Evolutionary conservation across 2,113 vertebrate genomes (phyloP).

Genomic region (Tychaedon coryphoeus): DNA sequence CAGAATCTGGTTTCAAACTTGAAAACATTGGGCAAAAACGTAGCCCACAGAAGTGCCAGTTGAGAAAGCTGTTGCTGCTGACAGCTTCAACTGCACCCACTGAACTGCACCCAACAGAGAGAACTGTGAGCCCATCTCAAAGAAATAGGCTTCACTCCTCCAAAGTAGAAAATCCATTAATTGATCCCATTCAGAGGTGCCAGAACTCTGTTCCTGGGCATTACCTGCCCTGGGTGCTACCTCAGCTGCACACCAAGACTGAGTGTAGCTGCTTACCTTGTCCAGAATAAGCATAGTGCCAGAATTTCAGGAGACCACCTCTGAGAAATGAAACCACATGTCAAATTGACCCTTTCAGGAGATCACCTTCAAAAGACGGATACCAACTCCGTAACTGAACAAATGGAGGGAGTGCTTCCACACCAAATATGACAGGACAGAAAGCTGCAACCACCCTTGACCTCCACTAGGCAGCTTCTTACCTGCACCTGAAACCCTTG

Average conservation of each 20-base stretch:
- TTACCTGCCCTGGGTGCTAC: background rate
- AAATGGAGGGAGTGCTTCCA: background rate
- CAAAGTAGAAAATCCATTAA: background rate
- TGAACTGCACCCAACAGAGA: background rate
- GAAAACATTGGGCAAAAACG: background rate
- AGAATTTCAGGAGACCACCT: background rate
- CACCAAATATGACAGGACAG: background rate
- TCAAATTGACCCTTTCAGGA: background rate
- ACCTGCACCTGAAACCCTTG: background rate
- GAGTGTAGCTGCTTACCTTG: background rate
- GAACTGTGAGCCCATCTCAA: background rate
- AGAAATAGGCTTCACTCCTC: background rate
- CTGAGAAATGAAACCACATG: too few species aligned
- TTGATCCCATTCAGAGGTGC: background rate
- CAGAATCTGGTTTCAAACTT: background rate
- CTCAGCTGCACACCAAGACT: background rate
- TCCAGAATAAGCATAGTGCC: background rate
- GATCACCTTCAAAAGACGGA: background rate
- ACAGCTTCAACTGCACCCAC: background rate
- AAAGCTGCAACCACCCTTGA: background rate
- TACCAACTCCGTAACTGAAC: background rate
- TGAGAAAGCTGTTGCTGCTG: background rate
- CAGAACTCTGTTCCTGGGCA: background rate
- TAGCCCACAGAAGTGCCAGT: rapidly evolving
- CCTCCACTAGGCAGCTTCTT: background rate